Evolutionary conservation across 2,888 invertebrate species (phyloP).

Genomic region (Mellilla xanthometata): DNA sequence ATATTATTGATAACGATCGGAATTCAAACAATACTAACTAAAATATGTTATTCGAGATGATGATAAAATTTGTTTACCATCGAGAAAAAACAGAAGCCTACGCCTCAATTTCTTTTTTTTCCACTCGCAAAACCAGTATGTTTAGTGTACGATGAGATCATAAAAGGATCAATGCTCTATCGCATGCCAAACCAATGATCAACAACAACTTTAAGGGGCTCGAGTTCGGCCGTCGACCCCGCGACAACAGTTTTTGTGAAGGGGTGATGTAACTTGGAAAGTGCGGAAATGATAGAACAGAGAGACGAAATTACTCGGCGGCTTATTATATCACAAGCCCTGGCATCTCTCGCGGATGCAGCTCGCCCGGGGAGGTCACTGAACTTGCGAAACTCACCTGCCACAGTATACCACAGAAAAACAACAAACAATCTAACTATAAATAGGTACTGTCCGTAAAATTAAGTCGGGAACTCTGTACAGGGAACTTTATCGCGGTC

Average conservation of each 20-base stretch:
- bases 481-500: constrained; percentile 37
- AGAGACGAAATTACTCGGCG: constrained; percentile 55
- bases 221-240: constrained; percentile 62
- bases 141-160: constrained; percentile 73
- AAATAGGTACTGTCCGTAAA: no score
- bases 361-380: constrained; percentile 60
- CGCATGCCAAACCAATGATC: constrained; percentile 69
- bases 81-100: constrained; percentile 32
- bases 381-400: constrained; percentile 80
- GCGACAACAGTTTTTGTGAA: constrained; percentile 52
- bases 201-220: constrained; percentile 55
- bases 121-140: constrained; percentile 35
- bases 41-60: no score
- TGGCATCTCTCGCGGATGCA: constrained; percentile 63
- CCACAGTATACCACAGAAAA: constrained; percentile 57
- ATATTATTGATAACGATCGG: constrained; percentile 32
- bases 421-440: constrained; percentile 45
- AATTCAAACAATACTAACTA: constrained; percentile 12
- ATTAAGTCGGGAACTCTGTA: constrained; percentile 38
- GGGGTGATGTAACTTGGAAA: constrained; percentile 76
- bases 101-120: constrained; percentile 37
- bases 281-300: constrained; percentile 74
- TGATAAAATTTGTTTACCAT: no score
- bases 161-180: constrained; percentile 74
- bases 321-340: constrained; percentile 69